Evolutionary conservation across 2,888 invertebrate genomes (phyloP), one percentile per base, ranked within the genome.

Genomic region (Meteorus colon): DNA sequence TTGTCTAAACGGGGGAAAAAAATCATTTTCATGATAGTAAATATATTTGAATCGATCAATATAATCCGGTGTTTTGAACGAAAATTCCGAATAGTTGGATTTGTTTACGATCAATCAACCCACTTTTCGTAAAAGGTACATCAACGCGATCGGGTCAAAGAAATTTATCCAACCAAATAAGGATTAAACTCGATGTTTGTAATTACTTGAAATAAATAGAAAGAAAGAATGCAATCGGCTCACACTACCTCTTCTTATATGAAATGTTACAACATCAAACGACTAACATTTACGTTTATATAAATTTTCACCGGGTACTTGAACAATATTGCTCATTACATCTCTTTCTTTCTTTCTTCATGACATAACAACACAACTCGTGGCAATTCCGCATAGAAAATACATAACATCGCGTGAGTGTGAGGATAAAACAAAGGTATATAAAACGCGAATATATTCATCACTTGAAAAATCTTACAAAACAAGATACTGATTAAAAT

Each of bases 81-180:
- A 10, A 55, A 55, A 55, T n/a, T 48, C 16, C n/a, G 55, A 4
- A 6, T 41, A 8, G 8, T 41, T 41, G 8, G 1, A 4, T 41
- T 41, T 12, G 29, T 66, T 75, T 37, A 31, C 41, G 41, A 80
- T n/a, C 29, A 65, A 65, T 66, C 73, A 73, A 55, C 41, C 55
- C n/a, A 74, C 19, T 67, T 73, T 55, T 73, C 31, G 2, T 19
- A 59, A 19, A n/a, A 19, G 14, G 45, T 67, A 29, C 37, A 29
- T 65, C 31, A 66, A 66, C 70, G 48, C 37, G 63, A 70, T 63
- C 27, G 31, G 55, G 31, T 45, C 37, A 66, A 59, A 24, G 41
- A 83, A 82, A 84, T 84, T 86, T 84, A 78, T 83, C 82, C 80
- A 77, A 27, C 88, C 87, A 84, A 87, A 87, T 88, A 88, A 82